Percentiles rank a stretch among this genome's conserved stretches.
phyloP scores from a whole-genome alignment of 1,140 invertebrate genomes.

The Sipha flava region DNA sequence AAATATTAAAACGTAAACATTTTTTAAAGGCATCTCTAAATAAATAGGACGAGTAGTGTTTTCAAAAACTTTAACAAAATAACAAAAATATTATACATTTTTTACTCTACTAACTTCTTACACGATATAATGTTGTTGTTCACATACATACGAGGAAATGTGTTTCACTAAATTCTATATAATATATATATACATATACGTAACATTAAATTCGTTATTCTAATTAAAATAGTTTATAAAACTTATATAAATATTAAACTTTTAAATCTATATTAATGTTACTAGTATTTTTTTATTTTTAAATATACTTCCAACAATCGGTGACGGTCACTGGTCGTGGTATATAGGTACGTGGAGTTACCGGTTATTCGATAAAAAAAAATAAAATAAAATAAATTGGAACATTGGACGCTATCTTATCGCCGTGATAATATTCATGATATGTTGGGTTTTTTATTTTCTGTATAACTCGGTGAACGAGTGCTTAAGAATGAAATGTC shows the following conservation, averaged over 20 bases:
- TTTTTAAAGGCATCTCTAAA: not conserved
- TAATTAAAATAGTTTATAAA: not conserved
- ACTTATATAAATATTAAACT: not conserved
- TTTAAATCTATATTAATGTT: not conserved
- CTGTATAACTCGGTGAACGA: no score
- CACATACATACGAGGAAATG: not conserved
- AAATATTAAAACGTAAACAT: conserved; percentile 12
- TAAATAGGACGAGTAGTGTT: not conserved
- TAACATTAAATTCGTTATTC: not conserved
- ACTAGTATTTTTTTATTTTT: not conserved
- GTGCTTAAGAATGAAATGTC: no score
- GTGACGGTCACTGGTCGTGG: not conserved
- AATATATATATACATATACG: not conserved
- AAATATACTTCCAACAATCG: not conserved
- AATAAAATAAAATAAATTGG: not conserved
- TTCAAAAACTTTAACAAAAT: conserved; percentile 9
- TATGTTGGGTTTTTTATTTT: not conserved
- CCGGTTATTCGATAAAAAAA: not conserved
- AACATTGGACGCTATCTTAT: not conserved
- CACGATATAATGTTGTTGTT: not conserved
- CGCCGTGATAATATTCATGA: not conserved
- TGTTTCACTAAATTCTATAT: not conserved
- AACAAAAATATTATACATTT: conserved; percentile 10
- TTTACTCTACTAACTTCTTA: not conserved
- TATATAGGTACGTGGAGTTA: not conserved